phyloP scores from a whole-genome alignment of 2,113 vertebrate genomes.

The Laticauda laticaudata region DNA sequence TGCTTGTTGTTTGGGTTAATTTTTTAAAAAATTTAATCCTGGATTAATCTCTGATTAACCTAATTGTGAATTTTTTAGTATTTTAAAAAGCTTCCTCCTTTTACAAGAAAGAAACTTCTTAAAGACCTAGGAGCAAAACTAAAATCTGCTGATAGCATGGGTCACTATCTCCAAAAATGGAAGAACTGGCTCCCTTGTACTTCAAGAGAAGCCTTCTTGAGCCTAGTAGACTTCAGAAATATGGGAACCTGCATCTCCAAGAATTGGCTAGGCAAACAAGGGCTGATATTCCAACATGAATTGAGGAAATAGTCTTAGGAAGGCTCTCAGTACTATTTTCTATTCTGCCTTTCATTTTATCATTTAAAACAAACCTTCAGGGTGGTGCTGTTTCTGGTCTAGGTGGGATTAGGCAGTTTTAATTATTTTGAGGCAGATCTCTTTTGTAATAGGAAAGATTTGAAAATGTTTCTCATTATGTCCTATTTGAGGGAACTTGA shows the following conservation, averaged over 20 bases:
- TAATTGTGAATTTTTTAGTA: neutral
- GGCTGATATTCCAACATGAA: neutral
- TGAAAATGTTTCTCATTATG: conserved; percentile 34
- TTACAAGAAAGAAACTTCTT: neutral
- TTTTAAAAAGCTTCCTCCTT: neutral
- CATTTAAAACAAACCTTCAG: conserved; percentile 36
- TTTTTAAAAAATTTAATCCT: neutral
- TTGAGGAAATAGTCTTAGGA: neutral
- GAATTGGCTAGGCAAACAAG: neutral
- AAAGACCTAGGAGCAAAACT: conserved; percentile 23
- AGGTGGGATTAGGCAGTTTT: conserved; percentile 48
- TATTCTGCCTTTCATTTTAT: conserved; percentile 26
- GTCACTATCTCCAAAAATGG: neutral
- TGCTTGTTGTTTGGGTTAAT: neutral
- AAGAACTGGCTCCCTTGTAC: neutral
- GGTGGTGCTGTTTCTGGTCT: conserved; percentile 56
- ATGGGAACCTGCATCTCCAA: neutral
- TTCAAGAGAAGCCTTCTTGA: neutral
- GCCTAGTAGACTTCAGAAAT: neutral
- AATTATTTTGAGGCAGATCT: conserved; percentile 45
- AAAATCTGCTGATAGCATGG: neutral
- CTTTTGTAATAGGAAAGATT: conserved; percentile 46
- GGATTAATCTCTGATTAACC: neutral
- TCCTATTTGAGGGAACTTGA: conserved; percentile 21
- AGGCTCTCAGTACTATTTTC: conserved; percentile 17